phyloP scores from a whole-genome alignment of 2,888 invertebrate genomes.

The Tortricodes alternella region DNA sequence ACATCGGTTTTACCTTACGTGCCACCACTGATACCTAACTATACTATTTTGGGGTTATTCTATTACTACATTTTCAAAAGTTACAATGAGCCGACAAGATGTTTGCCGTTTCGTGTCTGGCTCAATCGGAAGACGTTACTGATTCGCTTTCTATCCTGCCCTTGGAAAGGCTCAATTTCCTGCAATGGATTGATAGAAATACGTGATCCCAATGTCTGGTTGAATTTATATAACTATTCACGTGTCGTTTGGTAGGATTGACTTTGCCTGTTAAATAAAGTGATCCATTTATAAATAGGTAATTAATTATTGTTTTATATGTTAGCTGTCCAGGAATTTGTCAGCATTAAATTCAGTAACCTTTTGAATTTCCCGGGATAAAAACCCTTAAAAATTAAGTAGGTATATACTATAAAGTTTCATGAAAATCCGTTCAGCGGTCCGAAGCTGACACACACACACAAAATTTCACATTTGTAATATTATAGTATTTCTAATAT shows the following conservation, averaged over 20 bases:
- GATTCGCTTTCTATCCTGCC: constrained; percentile 38
- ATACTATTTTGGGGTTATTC: neutral
- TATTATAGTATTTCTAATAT: too few relatives aligned
- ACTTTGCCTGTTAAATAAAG: constrained; percentile 12
- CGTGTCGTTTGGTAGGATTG: constrained; percentile 7
- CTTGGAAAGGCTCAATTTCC: constrained; percentile 50
- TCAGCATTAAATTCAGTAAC: too few relatives aligned
- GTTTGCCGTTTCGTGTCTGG: constrained; percentile 33
- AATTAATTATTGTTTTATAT: neutral
- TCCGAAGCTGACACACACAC: too few relatives aligned
- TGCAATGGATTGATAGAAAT: constrained; percentile 41
- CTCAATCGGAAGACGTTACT: constrained; percentile 43
- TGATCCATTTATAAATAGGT: constrained; percentile 1
- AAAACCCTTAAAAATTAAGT: too few relatives aligned
- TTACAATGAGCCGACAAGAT: neutral
- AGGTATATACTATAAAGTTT: too few relatives aligned
- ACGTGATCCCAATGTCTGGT: constrained; percentile 37
- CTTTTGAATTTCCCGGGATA: too few relatives aligned
- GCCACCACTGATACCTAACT: too few relatives aligned
- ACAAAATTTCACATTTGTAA: too few relatives aligned
- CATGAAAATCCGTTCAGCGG: too few relatives aligned
- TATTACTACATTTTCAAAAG: neutral
- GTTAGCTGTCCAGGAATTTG: too few relatives aligned
- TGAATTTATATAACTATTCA: constrained; percentile 22
- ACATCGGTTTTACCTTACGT: too few relatives aligned